These are phyloP conservation scores for Channa maculata DNA, from an alignment of 2,113 vertebrate species.

Conservation along the genomic window DNA sequence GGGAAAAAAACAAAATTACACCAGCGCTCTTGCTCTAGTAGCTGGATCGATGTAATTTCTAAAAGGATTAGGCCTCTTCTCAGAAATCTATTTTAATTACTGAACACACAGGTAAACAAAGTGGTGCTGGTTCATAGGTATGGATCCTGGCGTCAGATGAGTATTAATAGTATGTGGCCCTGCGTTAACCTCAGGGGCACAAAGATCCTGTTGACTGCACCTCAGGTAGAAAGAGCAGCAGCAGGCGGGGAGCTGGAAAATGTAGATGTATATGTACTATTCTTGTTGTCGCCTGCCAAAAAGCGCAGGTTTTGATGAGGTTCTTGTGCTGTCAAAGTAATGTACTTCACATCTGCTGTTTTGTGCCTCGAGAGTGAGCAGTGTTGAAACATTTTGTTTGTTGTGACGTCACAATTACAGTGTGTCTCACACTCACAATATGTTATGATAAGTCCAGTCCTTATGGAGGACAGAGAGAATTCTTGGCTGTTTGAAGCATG, in stretches of 20 bases:
- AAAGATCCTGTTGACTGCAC: constrained; percentile 52
- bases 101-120: constrained; percentile 79
- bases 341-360: too few relatives aligned
- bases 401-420: too few relatives aligned
- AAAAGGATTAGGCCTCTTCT: constrained; percentile 75
- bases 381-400: too few relatives aligned
- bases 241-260: constrained; percentile 23
- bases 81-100: constrained; percentile 84
- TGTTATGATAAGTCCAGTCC: too few relatives aligned
- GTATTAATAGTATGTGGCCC: constrained; percentile 71
- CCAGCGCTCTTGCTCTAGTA: constrained; percentile 30
- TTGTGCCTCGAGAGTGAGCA: too few relatives aligned
- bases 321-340: too few relatives aligned
- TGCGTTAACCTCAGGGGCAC: constrained; percentile 66
- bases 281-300: constrained; percentile 17
- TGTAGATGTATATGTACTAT: constrained; percentile 20
- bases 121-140: constrained; percentile 59
- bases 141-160: constrained; percentile 65
- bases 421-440: too few relatives aligned
- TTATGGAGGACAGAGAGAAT: too few relatives aligned
- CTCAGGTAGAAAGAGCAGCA: constrained; percentile 36
- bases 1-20: constrained; percentile 38
- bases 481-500: too few relatives aligned
- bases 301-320: not conserved
- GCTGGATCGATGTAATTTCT: constrained; percentile 78